phyloP scores from a whole-genome alignment of 1,140 invertebrate genomes.

The Pseudomyrmex dendroicus region DNA sequence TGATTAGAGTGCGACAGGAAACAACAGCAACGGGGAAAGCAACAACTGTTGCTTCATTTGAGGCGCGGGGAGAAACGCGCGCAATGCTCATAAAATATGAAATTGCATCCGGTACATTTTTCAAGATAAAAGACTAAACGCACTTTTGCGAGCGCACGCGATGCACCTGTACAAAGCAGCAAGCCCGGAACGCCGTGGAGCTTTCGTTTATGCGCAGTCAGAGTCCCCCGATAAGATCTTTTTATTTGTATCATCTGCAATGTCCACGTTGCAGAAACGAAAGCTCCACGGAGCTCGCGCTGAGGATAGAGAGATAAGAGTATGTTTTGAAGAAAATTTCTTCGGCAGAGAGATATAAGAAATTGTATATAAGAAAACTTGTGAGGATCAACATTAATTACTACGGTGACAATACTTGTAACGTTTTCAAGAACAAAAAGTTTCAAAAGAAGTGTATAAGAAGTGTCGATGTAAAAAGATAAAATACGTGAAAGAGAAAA shows the following conservation, averaged over 20 bases:
- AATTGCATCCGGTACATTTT: slow-evolving; percentile 60
- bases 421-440: neutral
- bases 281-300: slow-evolving; percentile 16
- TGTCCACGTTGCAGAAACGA: slow-evolving; percentile 34
- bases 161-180: neutral
- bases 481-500: neutral
- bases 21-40: neutral
- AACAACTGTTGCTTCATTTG: slow-evolving; percentile 56
- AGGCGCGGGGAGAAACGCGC: neutral
- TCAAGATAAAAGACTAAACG: slow-evolving; percentile 60
- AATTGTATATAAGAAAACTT: neutral
- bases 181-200: slow-evolving; percentile 12
- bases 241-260: slow-evolving; percentile 37
- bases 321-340: slow-evolving; percentile 36
- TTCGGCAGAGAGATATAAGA: slow-evolving; percentile 1
- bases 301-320: neutral
- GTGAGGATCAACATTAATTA: slow-evolving; percentile 10
- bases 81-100: slow-evolving; percentile 65
- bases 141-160: slow-evolving; percentile 41
- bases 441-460: neutral
- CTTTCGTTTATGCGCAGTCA: slow-evolving; percentile 34
- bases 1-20: slow-evolving; percentile 34
- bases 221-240: slow-evolving; percentile 30
- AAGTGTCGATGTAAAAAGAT: neutral
- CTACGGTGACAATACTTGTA: neutral